Conservation (phyloP, 2,888 invertebrate species). For the Stenotaenia linearis region DNA sequence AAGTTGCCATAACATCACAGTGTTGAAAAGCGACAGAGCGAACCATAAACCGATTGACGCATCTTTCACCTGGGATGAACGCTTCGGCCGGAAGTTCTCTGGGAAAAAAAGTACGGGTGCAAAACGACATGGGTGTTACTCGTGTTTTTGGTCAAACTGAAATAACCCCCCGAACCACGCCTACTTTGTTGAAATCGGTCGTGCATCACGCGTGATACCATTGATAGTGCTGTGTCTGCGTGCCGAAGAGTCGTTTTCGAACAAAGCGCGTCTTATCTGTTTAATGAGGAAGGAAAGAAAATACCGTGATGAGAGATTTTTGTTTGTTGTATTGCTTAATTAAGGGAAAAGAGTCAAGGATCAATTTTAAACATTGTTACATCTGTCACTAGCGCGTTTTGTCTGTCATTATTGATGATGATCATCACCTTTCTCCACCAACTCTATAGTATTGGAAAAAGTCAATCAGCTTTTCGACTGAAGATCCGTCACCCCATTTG, state of each 20-base stretch:
- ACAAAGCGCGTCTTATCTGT: constrained; percentile 17
- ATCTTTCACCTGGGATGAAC: constrained; percentile 26
- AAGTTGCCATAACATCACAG: not conserved
- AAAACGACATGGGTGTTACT: constrained; percentile 1
- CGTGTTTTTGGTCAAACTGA: constrained; percentile 5
- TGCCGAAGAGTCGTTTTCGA: constrained; percentile 7
- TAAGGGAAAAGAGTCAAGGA: constrained; percentile 1
- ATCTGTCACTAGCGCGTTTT: not conserved
- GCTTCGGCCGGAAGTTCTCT: not conserved
- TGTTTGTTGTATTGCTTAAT: constrained; percentile 15
- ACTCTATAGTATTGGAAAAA: not conserved
- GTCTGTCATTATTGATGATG: constrained; percentile 6
- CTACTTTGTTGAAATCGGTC: constrained; percentile 13
- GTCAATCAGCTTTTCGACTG: not conserved
- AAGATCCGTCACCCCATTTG: not conserved
- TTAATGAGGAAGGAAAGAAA: constrained; percentile 26
- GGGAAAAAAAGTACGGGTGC: constrained; percentile 7
- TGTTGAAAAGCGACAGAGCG: constrained; percentile 24
- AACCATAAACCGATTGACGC: constrained; percentile 24
- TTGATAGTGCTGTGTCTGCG: not conserved
- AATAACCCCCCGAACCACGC: constrained; percentile 7
- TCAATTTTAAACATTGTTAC: constrained; percentile 12
- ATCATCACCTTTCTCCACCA: not conserved
- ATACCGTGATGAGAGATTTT: not conserved
- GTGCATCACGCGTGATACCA: not conserved